phyloP scores from a whole-genome alignment of 2,888 invertebrate species.

The Psylliodes chrysocephalus region DNA sequence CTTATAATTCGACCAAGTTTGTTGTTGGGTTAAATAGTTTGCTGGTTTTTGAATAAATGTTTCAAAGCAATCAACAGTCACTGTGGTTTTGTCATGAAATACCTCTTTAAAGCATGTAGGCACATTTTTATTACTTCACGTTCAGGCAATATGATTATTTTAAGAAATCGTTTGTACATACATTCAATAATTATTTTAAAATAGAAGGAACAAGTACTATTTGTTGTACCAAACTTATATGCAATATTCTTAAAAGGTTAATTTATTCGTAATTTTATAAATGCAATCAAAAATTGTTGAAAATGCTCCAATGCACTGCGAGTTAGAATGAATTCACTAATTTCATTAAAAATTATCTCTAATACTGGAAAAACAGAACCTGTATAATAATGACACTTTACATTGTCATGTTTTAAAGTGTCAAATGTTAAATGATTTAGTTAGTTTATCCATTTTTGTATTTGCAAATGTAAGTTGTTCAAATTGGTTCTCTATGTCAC shows the following conservation, averaged over 20 bases:
- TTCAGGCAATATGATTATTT: constrained; percentile 38
- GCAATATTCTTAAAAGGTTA: constrained; percentile 36
- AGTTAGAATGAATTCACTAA: background rate
- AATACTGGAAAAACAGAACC: background rate
- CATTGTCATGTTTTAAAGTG: too few species aligned
- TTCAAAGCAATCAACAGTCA: constrained; percentile 40
- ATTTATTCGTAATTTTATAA: constrained; percentile 35
- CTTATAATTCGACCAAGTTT: constrained; percentile 42
- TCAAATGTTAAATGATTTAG: too few species aligned
- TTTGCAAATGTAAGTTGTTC: too few species aligned
- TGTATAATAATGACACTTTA: background rate
- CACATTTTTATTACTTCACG: constrained; percentile 31
- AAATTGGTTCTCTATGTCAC: too few species aligned
- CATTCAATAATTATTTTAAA: constrained; percentile 18
- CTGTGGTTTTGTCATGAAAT: constrained; percentile 35
- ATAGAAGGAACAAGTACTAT: constrained; percentile 28
- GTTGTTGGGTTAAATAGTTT: constrained; percentile 24
- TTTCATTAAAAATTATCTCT: background rate
- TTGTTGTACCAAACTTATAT: constrained; percentile 30
- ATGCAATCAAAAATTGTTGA: constrained; percentile 28
- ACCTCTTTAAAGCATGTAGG: constrained; percentile 37
- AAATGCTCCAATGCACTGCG: background rate
- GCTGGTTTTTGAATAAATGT: constrained; percentile 39
- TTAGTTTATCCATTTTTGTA: too few species aligned
- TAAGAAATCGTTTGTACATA: constrained; percentile 33